Conservation (phyloP, 2,797 vertebrate species). For the Poeciliopsis infans region DNA sequence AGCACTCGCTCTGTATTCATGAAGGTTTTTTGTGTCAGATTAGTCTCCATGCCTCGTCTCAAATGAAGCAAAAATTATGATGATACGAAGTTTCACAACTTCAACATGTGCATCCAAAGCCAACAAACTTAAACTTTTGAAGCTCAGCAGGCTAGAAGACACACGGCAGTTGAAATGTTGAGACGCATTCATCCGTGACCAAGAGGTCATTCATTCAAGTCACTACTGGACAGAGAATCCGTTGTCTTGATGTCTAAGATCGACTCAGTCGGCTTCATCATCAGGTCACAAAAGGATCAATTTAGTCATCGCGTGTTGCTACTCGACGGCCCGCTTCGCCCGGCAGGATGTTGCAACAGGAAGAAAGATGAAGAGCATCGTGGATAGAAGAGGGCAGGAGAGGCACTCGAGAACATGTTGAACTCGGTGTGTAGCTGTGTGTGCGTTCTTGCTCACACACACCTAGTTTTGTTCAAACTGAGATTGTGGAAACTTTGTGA, state of each 20-base stretch:
- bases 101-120: neutral
- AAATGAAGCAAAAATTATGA: neutral
- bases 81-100: neutral
- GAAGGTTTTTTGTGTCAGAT: neutral
- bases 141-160: neutral
- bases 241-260: conserved; percentile 58
- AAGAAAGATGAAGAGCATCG: conserved; percentile 40
- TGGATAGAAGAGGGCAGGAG: conserved; percentile 21
- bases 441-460: neutral
- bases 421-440: neutral
- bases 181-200: neutral
- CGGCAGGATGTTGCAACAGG: conserved; percentile 39
- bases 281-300: conserved; percentile 57
- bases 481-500: neutral
- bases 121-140: neutral
- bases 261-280: conserved; percentile 55
- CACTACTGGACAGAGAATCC: conserved; percentile 46
- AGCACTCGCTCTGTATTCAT: neutral
- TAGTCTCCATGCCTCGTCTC: neutral
- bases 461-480: neutral
- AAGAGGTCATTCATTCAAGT: conserved; percentile 65
- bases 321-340: conserved; percentile 48
- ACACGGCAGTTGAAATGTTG: conserved; percentile 15
- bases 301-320: conserved; percentile 45
- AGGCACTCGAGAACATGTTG: conserved; percentile 23